Conservation (phyloP, 2,113 vertebrate genomes). For the Leptobrachium ailaonicum region DNA sequence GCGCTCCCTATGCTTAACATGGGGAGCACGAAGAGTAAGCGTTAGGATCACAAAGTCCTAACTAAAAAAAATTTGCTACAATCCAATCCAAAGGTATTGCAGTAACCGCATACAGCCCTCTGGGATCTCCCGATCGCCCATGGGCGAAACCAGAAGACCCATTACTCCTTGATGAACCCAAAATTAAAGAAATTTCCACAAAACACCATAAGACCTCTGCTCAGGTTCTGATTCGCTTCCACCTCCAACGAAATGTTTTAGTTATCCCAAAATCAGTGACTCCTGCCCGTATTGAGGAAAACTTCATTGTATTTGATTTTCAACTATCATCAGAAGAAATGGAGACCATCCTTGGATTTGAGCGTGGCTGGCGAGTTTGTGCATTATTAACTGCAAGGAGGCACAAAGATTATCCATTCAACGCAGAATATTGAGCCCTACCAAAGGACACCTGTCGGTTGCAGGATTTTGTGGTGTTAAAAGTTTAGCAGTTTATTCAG, state of each 20-base stretch:
- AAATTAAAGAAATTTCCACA: conserved; percentile 77
- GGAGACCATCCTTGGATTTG: conserved; percentile 77
- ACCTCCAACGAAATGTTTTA: conserved; percentile 84
- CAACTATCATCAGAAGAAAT: conserved; percentile 80
- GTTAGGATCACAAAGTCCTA: too few species aligned
- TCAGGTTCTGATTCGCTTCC: conserved; percentile 90
- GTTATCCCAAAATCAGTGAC: conserved; percentile 91
- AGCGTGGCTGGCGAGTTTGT: conserved; percentile 83
- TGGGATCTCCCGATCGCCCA: conserved; percentile 90
- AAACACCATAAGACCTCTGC: conserved; percentile 83
- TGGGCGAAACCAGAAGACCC: conserved; percentile 84
- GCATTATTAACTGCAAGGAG: conserved; percentile 62
- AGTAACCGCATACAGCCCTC: conserved; percentile 92
- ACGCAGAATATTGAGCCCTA: conserved; percentile 54
- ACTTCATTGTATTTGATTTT: conserved; percentile 92
- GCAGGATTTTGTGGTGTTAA: too few species aligned
- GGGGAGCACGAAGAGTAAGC: too few species aligned
- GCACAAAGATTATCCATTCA: conserved; percentile 73
- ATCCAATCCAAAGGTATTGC: conserved; percentile 81
- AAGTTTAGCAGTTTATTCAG: too few species aligned
- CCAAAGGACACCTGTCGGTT: not conserved
- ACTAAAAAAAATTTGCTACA: too few species aligned
- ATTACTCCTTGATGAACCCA: conserved; percentile 80
- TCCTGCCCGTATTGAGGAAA: conserved; percentile 84
- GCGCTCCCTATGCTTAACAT: too few species aligned